Conservation (phyloP, 2,888 invertebrate genomes). For the Halocaridina rubra region DNA sequence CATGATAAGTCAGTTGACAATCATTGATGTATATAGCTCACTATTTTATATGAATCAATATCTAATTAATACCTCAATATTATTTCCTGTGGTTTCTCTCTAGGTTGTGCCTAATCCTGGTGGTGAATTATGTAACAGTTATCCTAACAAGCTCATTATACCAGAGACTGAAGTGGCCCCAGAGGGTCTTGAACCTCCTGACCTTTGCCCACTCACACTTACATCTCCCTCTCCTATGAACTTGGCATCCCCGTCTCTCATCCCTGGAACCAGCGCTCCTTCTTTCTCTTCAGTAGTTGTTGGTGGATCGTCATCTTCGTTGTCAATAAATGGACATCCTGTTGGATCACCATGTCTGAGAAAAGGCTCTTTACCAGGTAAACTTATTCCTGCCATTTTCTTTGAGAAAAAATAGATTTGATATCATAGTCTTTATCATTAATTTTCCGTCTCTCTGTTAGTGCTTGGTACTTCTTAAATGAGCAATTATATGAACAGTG, state of each 20-base stretch:
- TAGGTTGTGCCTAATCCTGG: constrained; percentile 34
- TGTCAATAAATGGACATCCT: constrained; percentile 27
- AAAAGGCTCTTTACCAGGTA: constrained; percentile 33
- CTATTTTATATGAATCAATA: no score
- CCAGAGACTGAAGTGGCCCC: constrained; percentile 31
- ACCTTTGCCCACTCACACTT: neutral
- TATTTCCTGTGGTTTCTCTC: neutral
- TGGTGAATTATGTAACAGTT: constrained; percentile 42
- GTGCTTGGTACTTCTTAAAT: no score
- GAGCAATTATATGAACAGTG: no score
- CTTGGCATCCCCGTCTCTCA: constrained; percentile 9
- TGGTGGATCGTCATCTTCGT: neutral
- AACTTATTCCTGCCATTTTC: no score
- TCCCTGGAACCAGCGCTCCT: constrained; percentile 22
- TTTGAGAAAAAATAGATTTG: no score
- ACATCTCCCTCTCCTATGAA: constrained; percentile 7
- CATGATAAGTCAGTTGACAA: no score
- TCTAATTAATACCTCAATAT: neutral
- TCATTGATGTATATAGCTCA: no score
- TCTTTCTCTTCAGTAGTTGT: constrained; percentile 34
- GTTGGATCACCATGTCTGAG: neutral
- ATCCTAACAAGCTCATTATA: constrained; percentile 30
- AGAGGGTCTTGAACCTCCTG: constrained; percentile 20
- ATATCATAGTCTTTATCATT: no score
- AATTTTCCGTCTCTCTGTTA: no score